Evolutionary conservation across 2,888 invertebrate species (phyloP).

Genomic region (Diaperis boleti): DNA sequence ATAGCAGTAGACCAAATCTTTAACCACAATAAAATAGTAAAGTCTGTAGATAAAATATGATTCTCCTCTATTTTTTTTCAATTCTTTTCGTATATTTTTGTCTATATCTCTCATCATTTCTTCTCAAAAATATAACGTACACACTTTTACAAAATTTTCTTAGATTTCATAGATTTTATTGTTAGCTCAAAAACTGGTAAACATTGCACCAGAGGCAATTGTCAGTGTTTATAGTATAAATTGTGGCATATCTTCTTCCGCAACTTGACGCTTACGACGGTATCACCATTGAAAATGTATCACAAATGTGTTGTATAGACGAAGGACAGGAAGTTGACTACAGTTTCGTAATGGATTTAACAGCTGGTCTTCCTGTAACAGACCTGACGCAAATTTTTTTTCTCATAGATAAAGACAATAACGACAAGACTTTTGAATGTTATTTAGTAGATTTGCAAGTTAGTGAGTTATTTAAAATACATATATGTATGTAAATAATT

Average conservation of each 20-base stretch:
- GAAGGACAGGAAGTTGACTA: constrained; percentile 45
- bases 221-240: constrained; percentile 38
- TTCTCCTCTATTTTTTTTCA: no score
- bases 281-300: no score
- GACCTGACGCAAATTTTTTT: background rate
- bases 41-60: no score
- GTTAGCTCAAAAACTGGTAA: constrained; percentile 49
- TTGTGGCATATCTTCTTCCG: constrained; percentile 42
- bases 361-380: constrained; percentile 39
- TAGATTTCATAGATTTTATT: no score
- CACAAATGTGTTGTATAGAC: constrained; percentile 48
- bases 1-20: no score
- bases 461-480: no score
- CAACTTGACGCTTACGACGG: constrained; percentile 49
- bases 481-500: no score
- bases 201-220: constrained; percentile 42
- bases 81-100: no score
- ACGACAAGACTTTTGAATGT: background rate
- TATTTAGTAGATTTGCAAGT: background rate
- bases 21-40: no score
- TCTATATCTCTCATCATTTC: no score
- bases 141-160: no score
- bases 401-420: background rate
- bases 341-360: constrained; percentile 38
- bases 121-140: no score